These are phyloP conservation scores for Anthonomus grandis DNA, from an alignment of 1,140 invertebrate species.

Conservation along the genomic window DNA sequence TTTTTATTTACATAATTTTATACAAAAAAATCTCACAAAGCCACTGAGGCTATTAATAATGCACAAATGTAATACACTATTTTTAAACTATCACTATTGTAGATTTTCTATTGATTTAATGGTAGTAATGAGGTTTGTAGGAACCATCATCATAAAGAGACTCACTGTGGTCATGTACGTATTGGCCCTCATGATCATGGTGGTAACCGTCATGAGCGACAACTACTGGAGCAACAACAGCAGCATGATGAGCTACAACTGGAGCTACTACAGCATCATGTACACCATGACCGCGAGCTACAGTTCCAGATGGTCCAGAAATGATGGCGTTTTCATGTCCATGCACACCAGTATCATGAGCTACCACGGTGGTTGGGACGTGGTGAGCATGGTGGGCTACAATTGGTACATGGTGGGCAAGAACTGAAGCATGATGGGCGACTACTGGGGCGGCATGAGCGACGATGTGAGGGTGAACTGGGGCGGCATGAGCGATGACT, in stretches of 20 bases:
- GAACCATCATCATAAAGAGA: too few relatives aligned
- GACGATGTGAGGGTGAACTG: slow-evolving; percentile 21
- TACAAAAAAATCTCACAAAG: too few relatives aligned
- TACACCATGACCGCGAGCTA: slow-evolving; percentile 6
- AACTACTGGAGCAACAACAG: background rate
- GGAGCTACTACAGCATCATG: slow-evolving; percentile 7
- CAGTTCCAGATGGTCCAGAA: slow-evolving; percentile 19
- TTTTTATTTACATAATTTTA: too few relatives aligned
- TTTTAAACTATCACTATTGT: too few relatives aligned
- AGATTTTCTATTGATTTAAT: too few relatives aligned
- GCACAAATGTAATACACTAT: too few relatives aligned
- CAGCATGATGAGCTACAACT: background rate
- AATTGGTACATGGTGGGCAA: slow-evolving; percentile 6
- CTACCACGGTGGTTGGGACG: slow-evolving; percentile 8
- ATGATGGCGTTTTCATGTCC: slow-evolving; percentile 6
- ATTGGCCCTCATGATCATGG: too few relatives aligned
- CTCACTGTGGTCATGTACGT: too few relatives aligned
- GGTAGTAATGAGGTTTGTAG: too few relatives aligned
- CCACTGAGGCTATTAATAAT: too few relatives aligned
- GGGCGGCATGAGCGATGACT: slow-evolving; percentile 24
- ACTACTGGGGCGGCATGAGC: too few relatives aligned
- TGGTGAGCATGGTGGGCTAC: background rate
- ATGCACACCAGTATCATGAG: slow-evolving; percentile 15
- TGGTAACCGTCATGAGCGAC: slow-evolving; percentile 25
- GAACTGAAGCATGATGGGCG: slow-evolving; percentile 2